Evolutionary conservation across 2,113 vertebrate species (phyloP).

Genomic region (Choloepus hoffmanni): DNA sequence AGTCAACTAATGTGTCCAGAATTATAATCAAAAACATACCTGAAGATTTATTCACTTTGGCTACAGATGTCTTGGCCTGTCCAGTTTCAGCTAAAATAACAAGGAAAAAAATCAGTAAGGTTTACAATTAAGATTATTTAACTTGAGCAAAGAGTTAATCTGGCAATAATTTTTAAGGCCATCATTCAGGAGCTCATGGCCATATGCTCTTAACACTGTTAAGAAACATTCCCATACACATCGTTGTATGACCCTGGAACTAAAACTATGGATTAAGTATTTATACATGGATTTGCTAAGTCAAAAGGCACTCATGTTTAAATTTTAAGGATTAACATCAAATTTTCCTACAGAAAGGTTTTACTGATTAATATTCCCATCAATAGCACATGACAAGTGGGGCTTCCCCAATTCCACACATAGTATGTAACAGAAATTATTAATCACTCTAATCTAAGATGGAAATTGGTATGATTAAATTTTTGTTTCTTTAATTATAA

Average conservation of each 20-base stretch:
- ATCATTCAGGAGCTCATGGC: background rate
- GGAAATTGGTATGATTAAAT: background rate
- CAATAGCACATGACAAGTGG: background rate
- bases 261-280: background rate
- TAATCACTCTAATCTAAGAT: background rate
- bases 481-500: slow-evolving; percentile 19
- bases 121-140: slow-evolving; percentile 47
- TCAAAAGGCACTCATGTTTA: background rate
- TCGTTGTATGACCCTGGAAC: background rate
- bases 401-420: background rate
- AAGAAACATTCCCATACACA: background rate
- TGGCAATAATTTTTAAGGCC: slow-evolving; percentile 34
- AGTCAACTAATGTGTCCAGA: slow-evolving; percentile 35
- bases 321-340: slow-evolving; percentile 41
- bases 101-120: slow-evolving; percentile 46
- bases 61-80: slow-evolving; percentile 63
- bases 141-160: slow-evolving; percentile 34
- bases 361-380: background rate
- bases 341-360: background rate
- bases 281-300: background rate
- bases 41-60: slow-evolving; percentile 64
- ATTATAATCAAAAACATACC: slow-evolving; percentile 61
- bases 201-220: background rate
- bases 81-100: slow-evolving; percentile 69
- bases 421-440: background rate